Evolutionary conservation across 2,797 vertebrate genomes (phyloP), one percentile per base, ranked within the genome.

Genomic region (Nasua narica): DNA sequence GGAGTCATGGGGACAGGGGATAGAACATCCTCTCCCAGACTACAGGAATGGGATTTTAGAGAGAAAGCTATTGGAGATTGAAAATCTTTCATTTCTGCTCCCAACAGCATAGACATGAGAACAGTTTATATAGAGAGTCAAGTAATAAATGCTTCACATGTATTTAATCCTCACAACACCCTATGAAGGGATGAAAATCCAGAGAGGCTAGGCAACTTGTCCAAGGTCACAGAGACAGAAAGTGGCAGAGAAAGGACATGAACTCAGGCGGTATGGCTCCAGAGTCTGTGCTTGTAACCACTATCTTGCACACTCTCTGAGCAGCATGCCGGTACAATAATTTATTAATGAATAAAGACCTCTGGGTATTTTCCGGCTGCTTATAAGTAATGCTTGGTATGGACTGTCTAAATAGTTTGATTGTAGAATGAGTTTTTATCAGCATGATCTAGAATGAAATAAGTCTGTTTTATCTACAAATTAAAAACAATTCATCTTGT

Each of bases 401-500:
- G 40, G 82, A 62, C n/a, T 70, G 27, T 62, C 12, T 87, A 79
- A 91, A 81, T 16, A 93, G 65, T 81, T 25, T 48, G n/a, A 83
- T 43, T 89, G 25, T 27, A 95, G 82, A 86, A 94, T 81, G 37
- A 92, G 2, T 89, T 91, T 95, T 70, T 84, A 84, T 46, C 69
- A 95, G 52, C 48, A 91, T 81, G 84, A 50, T 25, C 25, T 32
- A 78, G 40, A 96, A 94, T 91, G 35, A 5, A 70, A 11, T 72
- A 89, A 74, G 43, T 81, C 56, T 84, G 23, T 56, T 94, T 77
- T 84, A 50, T 89, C 54, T 91, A 70, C 90, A 92, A 92, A 91
- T 74, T 67, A 95, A 95, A 96, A 96, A 72, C 15, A 91, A 91
- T 81, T 18, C 35, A 56, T 65, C 50, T 88, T 94, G 62, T 74